A percentile compares a stretch with the other conserved stretches of the same genome.
These are phyloP conservation scores for crab-eating macaque (Macaca fascicularis) DNA, from an alignment of 2,113 vertebrate genomes.

Conservation along the genomic window DNA sequence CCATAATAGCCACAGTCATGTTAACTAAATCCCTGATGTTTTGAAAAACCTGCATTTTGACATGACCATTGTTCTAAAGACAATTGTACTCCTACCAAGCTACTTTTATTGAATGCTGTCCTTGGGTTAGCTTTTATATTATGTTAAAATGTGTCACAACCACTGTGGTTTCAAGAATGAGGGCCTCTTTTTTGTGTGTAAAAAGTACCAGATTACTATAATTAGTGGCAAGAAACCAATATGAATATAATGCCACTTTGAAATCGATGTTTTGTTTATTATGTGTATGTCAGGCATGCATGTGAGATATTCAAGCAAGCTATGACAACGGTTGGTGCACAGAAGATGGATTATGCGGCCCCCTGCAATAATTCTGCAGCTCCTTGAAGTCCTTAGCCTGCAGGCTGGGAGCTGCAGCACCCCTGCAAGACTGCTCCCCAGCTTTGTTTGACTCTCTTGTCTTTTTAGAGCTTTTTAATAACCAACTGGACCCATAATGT, in stretches of 20 bases:
- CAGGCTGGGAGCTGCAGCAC: neutral
- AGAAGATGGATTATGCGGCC: neutral
- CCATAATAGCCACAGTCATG: neutral
- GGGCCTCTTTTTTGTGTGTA: neutral
- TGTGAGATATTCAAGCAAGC: neutral
- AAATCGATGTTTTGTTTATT: neutral
- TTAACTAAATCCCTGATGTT: neutral
- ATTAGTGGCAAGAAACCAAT: neutral
- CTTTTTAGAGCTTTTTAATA: neutral
- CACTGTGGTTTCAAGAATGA: neutral
- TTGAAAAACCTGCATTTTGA: neutral
- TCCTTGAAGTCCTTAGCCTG: neutral
- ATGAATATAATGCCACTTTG: neutral
- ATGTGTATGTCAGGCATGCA: too few relatives aligned
- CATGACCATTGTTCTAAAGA: neutral
- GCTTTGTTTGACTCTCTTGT: neutral
- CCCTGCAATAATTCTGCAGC: neutral
- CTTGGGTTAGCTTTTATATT: neutral
- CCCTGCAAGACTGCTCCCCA: neutral
- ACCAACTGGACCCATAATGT: neutral
- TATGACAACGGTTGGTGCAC: neutral
- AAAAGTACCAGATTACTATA: neutral
- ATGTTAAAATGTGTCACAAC: neutral
- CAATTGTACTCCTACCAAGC: neutral
- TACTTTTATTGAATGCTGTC: neutral